Conservation (phyloP, 1,140 invertebrate genomes). For the Drosophila insularis region DNA sequence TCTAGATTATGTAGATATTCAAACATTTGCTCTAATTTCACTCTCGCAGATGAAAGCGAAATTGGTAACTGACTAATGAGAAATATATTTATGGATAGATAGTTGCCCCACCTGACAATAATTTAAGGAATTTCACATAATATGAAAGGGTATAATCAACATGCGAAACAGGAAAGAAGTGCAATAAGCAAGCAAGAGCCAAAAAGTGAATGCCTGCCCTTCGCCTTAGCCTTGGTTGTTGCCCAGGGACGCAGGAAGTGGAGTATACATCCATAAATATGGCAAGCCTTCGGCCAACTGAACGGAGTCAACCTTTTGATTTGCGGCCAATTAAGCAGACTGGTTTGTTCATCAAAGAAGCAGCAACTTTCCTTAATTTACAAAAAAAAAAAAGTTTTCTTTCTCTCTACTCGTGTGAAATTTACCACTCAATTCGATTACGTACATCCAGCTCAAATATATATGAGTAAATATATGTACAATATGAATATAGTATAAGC, state of each 20-base stretch:
- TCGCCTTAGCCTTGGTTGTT: slow-evolving; percentile 58
- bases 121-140: slow-evolving; percentile 35
- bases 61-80: slow-evolving; percentile 59
- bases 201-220: slow-evolving; percentile 68
- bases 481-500: neutral
- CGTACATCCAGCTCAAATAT: slow-evolving; percentile 2
- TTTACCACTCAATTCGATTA: slow-evolving; percentile 32
- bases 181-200: neutral
- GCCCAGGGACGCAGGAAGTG: slow-evolving; percentile 67
- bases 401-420: slow-evolving; percentile 45
- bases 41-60: slow-evolving; percentile 61
- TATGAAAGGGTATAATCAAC: slow-evolving; percentile 17
- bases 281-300: too few species aligned
- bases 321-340: slow-evolving; percentile 43
- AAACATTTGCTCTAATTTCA: slow-evolving; percentile 39
- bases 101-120: neutral
- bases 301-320: slow-evolving; percentile 15
- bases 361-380: slow-evolving; percentile 62
- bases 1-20: slow-evolving; percentile 49
- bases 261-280: neutral
- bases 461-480: neutral
- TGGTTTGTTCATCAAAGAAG: slow-evolving; percentile 42
- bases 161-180: slow-evolving; percentile 30
- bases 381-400: slow-evolving; percentile 25
- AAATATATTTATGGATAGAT: slow-evolving; percentile 30